Percentiles rank a stretch among this genome's conserved stretches.
Evolutionary conservation across 2,797 vertebrate species (phyloP).

Genomic region (Synaphobranchus kaupii): DNA sequence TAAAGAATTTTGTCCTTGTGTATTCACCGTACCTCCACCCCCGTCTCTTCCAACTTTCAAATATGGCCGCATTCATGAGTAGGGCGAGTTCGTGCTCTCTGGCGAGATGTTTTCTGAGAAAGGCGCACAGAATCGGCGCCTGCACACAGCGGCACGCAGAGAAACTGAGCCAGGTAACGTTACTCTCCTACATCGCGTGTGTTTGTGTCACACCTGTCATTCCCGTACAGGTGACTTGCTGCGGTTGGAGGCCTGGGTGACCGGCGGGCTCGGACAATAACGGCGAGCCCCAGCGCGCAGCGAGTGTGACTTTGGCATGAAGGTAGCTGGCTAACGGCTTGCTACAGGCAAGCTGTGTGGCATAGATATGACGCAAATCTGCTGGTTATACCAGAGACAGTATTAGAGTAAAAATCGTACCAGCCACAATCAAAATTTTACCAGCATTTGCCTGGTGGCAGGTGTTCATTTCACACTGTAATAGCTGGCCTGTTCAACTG

Average conservation of each 20-base stretch:
- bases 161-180: slow-evolving; percentile 57
- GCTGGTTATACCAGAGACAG: too few species aligned
- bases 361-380: too few species aligned
- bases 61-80: slow-evolving; percentile 74
- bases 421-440: too few species aligned
- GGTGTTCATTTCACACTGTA: too few species aligned
- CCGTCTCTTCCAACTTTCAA: slow-evolving; percentile 20
- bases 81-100: slow-evolving; percentile 60
- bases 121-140: slow-evolving; percentile 42
- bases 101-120: slow-evolving; percentile 62
- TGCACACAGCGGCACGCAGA: slow-evolving; percentile 30
- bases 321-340: too few species aligned
- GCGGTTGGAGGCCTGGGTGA: slow-evolving; percentile 37
- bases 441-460: too few species aligned
- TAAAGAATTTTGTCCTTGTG: slow-evolving; percentile 38
- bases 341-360: too few species aligned
- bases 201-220: not conserved
- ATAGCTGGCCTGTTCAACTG: too few species aligned
- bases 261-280: slow-evolving; percentile 60
- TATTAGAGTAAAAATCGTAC: too few species aligned
- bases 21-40: slow-evolving; percentile 52
- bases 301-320: not conserved
- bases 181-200: not conserved
- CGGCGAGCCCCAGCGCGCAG: too few species aligned
- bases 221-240: not conserved